Conservation (phyloP, 2,888 invertebrate genomes). For the Ariolimax columbianus region DNA sequence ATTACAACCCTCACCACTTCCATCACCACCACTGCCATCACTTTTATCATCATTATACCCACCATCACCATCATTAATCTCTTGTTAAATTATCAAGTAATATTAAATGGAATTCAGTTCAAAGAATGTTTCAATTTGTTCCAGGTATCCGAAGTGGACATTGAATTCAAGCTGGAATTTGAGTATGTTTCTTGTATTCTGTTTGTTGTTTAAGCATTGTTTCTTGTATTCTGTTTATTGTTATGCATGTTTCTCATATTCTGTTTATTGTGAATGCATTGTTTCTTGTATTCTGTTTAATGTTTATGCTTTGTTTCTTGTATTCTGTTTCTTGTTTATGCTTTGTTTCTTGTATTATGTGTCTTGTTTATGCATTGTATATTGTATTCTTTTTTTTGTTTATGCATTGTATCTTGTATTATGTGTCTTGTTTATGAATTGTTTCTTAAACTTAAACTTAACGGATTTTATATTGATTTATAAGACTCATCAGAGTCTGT, state of each 20-base stretch:
- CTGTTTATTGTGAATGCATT: conserved; percentile 53
- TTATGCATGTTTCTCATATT: not conserved
- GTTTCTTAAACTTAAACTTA: too few relatives aligned
- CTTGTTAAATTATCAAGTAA: not conserved
- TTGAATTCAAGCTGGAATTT: conserved; percentile 64
- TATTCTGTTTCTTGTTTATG: not conserved
- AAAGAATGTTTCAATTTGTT: not conserved
- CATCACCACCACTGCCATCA: too few relatives aligned
- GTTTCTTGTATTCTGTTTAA: conserved; percentile 52
- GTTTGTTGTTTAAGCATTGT: too few relatives aligned
- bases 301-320: conserved; percentile 46
- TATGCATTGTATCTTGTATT: too few relatives aligned
- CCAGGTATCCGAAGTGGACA: conserved; percentile 67
- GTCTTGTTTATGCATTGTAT: conserved; percentile 52
- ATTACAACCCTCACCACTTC: too few relatives aligned
- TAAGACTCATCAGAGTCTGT: too few relatives aligned
- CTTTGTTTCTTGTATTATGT: not conserved
- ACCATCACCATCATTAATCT: not conserved
- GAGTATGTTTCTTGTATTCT: conserved; percentile 70
- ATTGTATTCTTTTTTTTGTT: conserved; percentile 59
- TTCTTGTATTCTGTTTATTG: not conserved
- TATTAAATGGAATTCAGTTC: not conserved
- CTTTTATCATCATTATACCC: too few relatives aligned
- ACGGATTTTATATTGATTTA: too few relatives aligned
- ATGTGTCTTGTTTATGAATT: too few relatives aligned